phyloP scores from a whole-genome alignment of 2,888 invertebrate species.

The Linhomoeus sp. region DNA sequence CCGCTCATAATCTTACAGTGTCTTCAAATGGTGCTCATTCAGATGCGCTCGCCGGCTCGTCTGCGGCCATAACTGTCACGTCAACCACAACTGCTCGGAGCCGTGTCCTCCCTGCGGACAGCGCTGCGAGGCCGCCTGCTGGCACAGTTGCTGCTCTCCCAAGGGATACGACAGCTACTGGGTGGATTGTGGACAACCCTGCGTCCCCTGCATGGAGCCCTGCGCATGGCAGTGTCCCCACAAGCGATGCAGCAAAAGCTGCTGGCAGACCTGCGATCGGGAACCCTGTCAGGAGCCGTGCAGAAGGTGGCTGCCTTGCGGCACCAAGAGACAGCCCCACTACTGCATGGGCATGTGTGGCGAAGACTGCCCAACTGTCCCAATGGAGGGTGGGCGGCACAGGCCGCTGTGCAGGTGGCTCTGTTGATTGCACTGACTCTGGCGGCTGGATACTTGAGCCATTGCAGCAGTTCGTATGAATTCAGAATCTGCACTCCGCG shows the following conservation, averaged over 20 bases:
- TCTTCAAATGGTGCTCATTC: not conserved
- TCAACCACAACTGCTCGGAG: conserved; percentile 15
- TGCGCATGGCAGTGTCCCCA: conserved; percentile 29
- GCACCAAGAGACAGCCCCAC: conserved; percentile 29
- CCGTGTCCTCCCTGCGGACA: conserved; percentile 29
- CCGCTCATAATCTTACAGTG: too few species aligned
- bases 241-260: conserved; percentile 9
- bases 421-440: too few species aligned
- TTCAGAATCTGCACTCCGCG: too few species aligned
- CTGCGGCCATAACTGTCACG: conserved; percentile 41
- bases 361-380: too few species aligned
- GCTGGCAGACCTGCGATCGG: conserved; percentile 29
- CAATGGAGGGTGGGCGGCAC: too few species aligned
- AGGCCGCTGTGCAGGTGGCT: too few species aligned
- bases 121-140: conserved; percentile 33
- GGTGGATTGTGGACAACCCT: conserved; percentile 14
- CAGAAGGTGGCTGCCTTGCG: conserved; percentile 32
- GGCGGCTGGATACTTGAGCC: too few species aligned
- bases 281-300: conserved; percentile 29
- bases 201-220: conserved; percentile 24
- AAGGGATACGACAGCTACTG: not conserved
- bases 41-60: conserved; percentile 40
- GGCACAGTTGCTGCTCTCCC: conserved; percentile 34
- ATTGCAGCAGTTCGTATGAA: too few species aligned
- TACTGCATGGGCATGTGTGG: conserved; percentile 50